A percentile compares a stretch with the other conserved stretches of the same genome.
Conservation (phyloP, 2,888 invertebrate species). For the Calameuta idolon region DNA sequence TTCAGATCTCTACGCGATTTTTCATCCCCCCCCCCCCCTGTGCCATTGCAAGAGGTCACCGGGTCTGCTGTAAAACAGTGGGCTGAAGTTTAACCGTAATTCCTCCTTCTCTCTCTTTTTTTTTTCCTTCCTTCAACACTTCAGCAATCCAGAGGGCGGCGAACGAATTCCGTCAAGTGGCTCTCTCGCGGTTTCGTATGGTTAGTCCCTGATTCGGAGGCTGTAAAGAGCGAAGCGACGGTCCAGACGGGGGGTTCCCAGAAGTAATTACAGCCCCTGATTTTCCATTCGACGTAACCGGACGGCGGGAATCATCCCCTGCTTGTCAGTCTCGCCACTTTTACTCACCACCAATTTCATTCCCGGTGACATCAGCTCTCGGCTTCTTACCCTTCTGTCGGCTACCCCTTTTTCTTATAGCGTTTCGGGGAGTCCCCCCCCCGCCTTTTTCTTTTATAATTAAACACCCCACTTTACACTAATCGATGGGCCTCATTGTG, state of each 20-base stretch:
- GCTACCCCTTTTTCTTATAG: neutral
- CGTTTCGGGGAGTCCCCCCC: fast-evolving
- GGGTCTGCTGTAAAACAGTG: neutral
- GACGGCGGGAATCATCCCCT: neutral
- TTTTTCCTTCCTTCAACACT: neutral
- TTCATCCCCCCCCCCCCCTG: neutral
- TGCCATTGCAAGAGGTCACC: neutral
- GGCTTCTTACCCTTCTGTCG: neutral
- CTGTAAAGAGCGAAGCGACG: neutral
- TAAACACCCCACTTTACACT: conserved; percentile 1
- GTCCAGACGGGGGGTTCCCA: neutral
- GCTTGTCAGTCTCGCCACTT: neutral
- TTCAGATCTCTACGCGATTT: neutral
- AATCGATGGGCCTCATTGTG: conserved; percentile 1
- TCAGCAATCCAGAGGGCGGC: neutral
- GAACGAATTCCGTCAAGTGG: neutral
- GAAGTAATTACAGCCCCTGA: neutral
- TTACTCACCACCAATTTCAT: neutral
- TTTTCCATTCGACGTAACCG: neutral
- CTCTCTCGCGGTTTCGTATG: neutral
- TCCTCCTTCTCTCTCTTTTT: neutral
- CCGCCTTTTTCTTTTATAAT: neutral
- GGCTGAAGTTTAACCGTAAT: neutral
- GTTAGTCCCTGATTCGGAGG: neutral
- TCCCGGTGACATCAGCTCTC: neutral